phyloP scores from a whole-genome alignment of 2,888 invertebrate genomes.

The Monoplex corrugatus region DNA sequence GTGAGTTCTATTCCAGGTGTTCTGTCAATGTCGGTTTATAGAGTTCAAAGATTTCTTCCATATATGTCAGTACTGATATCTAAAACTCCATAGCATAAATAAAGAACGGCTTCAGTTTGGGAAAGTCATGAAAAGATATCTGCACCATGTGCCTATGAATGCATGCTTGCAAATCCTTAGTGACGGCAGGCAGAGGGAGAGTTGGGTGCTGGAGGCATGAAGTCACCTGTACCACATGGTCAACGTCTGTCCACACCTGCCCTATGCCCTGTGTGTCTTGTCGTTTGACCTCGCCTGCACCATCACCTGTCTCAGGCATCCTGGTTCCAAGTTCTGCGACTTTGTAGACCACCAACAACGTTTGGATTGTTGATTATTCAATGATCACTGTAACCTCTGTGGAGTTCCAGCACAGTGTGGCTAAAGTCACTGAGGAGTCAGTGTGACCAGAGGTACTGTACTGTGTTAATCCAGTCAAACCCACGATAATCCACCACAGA shows the following conservation, averaged over 20 bases:
- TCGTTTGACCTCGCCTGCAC: no score
- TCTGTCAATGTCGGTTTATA: no score
- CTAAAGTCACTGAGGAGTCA: background rate
- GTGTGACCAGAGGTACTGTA: background rate
- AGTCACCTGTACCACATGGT: conserved; percentile 2
- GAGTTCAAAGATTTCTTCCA: no score
- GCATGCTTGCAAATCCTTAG: background rate
- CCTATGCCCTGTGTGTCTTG: background rate
- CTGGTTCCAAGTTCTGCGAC: no score
- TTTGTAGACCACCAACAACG: no score
- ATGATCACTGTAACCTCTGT: no score
- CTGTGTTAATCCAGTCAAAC: background rate
- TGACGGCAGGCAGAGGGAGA: background rate
- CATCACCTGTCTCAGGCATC: no score
- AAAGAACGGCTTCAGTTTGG: no score
- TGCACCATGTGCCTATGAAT: background rate
- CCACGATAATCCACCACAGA: background rate
- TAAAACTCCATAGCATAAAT: no score
- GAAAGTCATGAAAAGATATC: background rate
- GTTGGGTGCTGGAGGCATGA: background rate
- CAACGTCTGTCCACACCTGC: background rate
- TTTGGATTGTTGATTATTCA: no score
- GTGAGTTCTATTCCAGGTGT: no score
- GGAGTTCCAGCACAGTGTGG: background rate
- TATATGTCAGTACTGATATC: no score